Conservation (phyloP, 2,797 vertebrate species). For the Mormyrops attenuatus region DNA sequence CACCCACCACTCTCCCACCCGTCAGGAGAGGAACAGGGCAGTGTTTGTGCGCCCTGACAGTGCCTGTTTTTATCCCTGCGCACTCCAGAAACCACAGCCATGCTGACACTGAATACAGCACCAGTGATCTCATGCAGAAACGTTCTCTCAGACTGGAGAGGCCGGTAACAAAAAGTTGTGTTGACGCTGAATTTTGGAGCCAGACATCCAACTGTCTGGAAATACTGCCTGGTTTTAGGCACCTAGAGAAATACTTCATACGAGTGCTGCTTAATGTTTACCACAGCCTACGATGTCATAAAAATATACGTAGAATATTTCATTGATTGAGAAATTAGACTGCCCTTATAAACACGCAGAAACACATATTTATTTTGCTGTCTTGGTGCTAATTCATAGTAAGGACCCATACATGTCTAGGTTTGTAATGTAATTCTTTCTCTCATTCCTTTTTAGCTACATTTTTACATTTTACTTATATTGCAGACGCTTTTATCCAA, state of each 20-base stretch:
- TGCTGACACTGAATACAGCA: conserved; percentile 38
- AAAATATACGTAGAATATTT: background rate
- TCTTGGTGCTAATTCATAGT: background rate
- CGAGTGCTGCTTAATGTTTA: background rate
- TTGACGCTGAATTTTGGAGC: background rate
- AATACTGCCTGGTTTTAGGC: background rate
- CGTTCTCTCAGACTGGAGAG: conserved; percentile 59
- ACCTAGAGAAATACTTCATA: background rate
- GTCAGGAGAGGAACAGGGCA: background rate
- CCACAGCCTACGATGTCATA: background rate
- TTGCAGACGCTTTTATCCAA: background rate
- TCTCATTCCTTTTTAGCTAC: background rate
- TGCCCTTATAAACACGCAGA: background rate
- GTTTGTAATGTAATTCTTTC: background rate
- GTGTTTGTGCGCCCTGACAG: conserved; percentile 22
- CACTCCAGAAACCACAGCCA: conserved; percentile 79
- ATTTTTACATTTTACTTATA: background rate
- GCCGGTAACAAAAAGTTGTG: conserved; percentile 46
- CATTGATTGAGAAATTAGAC: background rate
- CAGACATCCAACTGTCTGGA: background rate
- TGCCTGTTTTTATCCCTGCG: conserved; percentile 93
- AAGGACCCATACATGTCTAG: background rate
- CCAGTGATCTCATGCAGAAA: conserved; percentile 62
- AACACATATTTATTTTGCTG: background rate
- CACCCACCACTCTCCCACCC: conserved; percentile 19